Base-by-base conservation (phyloP, 2,888 invertebrate genomes). In the Teinopalpus imperialis region DNA sequence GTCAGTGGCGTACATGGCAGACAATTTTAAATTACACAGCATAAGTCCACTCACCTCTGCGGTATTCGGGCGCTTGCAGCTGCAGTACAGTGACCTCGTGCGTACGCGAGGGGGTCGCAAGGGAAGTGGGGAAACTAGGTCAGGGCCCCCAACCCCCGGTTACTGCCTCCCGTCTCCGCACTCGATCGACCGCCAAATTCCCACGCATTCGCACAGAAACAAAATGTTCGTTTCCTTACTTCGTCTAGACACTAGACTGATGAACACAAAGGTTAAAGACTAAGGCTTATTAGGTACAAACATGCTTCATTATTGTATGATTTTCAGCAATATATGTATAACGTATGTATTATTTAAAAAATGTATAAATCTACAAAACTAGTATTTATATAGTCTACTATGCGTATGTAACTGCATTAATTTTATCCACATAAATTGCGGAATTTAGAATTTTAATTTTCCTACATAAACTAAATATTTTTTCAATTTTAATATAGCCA, bases 61-160 rank as follows among this genome's bases (percentile, higher is more conserved):
- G 76, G 81, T 68, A 74, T 76, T 80, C 61, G 69, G 72, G 51
- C 59, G 67, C 68, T 75, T 86, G 85, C 87, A 86, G 75, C 83
- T 87, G 86, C 87, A 88, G 86, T 85, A 82, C 87, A 87, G 71
- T 87, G 86, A 87, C 86, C 87, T 77, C 82, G 77, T 78, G 85
- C 81, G 86, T 86, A 87, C 87, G 72, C 71, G 70, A 74, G 73
- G 57, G 70, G 67, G 71, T 62, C 27, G 55, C 50, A 59, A 57
- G 52, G 49, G 27, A 13, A n/a, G 30, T 47, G 52, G 31, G 45
- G 42, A 35, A 56, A 58, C 46, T 61, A 49, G 63, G 61, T 62
- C 62, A 61, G 55, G 56, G 57, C 82, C 85, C 82, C 81, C 81
- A 60, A 75, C 74, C 75, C 68, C 74, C 74, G 63, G 56, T 52